Evolutionary conservation across 2,888 invertebrate species (phyloP), one percentile per base, ranked within the genome.

Genomic region (Hofmannophila pseudospretella): DNA sequence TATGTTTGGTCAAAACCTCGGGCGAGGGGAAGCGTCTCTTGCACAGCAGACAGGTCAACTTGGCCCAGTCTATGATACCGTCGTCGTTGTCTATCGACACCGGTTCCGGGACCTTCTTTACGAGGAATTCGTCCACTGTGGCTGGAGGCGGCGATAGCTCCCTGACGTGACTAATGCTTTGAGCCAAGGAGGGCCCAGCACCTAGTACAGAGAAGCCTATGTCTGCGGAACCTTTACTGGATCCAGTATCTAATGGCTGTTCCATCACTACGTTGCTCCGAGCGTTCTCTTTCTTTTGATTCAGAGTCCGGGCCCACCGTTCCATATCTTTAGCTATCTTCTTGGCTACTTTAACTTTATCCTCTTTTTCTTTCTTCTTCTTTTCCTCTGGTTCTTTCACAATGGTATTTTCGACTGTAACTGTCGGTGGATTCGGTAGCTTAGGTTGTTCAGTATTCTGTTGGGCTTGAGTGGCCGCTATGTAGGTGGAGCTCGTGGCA

Each of bases 321-420:
- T 90, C 90, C 90, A 90, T 90, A 51, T 90, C 93, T 84, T 98
- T 98, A 0, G 98, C 98, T 52, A 98, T 98, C 75, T 97, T 97
- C 70, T 98, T 98, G 3, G 98, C 98, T 7, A 97, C 96, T 81
- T 98, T 98, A 0, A 97, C 97, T 84, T 98, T 97, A 57, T 97
- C 97, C 42, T 94, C 95, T 55, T 95, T 95, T 30, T 90, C 92
- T 52, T 90, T 91, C 69, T 94, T 94, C 72, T 91, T 92, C 44
- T 90, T 90, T 42, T 90, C 90, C 8, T 79, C 80, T 0, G 76
- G 72, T 10, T 85, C 84, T 51, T 78, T 79, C 3, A 48, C 54
- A 36, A 76, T 78, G 1, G 76, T 77, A 22, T 74, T 70, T 26
- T 73, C 74, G 7, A 53, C 55, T 0, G 78, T 67, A 8, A 71